A percentile compares a stretch with the other conserved stretches of the same genome.
Evolutionary conservation across 2,113 vertebrate species (phyloP).

Genomic region (Grantiella picta): DNA sequence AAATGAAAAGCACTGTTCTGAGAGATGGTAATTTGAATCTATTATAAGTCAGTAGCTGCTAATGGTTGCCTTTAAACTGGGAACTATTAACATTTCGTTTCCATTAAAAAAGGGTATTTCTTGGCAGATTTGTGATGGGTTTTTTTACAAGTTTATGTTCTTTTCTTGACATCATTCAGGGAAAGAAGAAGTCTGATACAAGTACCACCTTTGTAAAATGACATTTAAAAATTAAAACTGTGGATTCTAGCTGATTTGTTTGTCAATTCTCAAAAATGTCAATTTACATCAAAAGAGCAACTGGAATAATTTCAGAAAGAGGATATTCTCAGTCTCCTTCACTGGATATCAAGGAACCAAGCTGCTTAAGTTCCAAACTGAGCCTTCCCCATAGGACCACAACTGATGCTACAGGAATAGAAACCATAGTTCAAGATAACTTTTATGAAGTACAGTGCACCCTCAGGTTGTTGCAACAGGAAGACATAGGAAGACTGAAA

Average conservation of each 20-base stretch:
- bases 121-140: background rate
- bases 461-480: background rate
- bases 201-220: background rate
- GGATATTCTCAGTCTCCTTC: background rate
- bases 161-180: background rate
- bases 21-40: background rate
- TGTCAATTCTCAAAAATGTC: background rate
- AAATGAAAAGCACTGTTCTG: background rate
- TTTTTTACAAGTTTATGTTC: background rate
- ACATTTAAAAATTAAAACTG: background rate
- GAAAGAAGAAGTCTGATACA: background rate
- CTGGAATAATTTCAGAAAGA: background rate
- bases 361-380: background rate
- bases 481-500: slow-evolving; percentile 44
- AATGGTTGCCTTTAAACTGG: background rate
- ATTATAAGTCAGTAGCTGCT: background rate
- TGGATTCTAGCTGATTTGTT: background rate
- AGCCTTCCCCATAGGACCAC: background rate
- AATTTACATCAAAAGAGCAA: background rate
- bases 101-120: background rate
- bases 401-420: background rate
- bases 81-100: background rate
- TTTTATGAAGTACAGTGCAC: slow-evolving; percentile 1
- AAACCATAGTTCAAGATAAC: background rate
- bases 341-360: background rate